phyloP scores from a whole-genome alignment of 2,113 vertebrate species.

The Amphilophus citrinellus region DNA sequence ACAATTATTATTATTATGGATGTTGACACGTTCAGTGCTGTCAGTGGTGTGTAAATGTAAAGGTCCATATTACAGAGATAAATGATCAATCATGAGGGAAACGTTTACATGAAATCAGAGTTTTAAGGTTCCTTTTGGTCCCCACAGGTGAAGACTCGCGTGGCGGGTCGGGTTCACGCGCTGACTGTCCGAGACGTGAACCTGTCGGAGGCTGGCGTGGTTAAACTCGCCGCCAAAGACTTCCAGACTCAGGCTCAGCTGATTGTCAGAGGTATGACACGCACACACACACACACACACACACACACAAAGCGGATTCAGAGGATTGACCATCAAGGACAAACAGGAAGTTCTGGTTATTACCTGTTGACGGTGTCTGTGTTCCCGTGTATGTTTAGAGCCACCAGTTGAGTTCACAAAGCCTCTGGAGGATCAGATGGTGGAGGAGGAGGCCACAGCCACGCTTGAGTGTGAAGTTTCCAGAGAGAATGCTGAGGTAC shows the following conservation, averaged over 20 bases:
- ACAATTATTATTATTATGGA: too few relatives aligned
- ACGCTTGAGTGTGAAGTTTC: slow-evolving; percentile 95
- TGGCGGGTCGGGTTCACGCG: slow-evolving; percentile 89
- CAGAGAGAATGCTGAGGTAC: slow-evolving; percentile 92
- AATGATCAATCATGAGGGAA: too few relatives aligned
- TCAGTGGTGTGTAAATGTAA: too few relatives aligned
- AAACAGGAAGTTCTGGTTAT: not conserved
- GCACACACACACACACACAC: not conserved
- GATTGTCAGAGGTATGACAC: slow-evolving; percentile 87
- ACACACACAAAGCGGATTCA: rapidly evolving
- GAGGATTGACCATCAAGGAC: not conserved
- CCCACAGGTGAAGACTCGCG: slow-evolving; percentile 88
- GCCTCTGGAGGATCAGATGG: slow-evolving; percentile 96
- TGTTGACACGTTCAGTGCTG: too few relatives aligned
- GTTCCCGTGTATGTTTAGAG: slow-evolving; percentile 77
- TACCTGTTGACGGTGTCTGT: not conserved
- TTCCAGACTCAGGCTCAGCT: slow-evolving; percentile 93
- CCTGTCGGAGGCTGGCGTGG: slow-evolving; percentile 90
- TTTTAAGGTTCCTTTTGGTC: not conserved
- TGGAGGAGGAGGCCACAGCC: slow-evolving; percentile 95
- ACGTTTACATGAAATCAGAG: too few relatives aligned
- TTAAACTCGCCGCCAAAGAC: slow-evolving; percentile 91
- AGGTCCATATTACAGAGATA: too few relatives aligned
- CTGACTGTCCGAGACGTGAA: slow-evolving; percentile 91
- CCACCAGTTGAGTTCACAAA: slow-evolving; percentile 95